A percentile compares a stretch with the other conserved stretches of the same genome.
Conservation (phyloP, 2,888 invertebrate genomes). For the Drosophila robusta region DNA sequence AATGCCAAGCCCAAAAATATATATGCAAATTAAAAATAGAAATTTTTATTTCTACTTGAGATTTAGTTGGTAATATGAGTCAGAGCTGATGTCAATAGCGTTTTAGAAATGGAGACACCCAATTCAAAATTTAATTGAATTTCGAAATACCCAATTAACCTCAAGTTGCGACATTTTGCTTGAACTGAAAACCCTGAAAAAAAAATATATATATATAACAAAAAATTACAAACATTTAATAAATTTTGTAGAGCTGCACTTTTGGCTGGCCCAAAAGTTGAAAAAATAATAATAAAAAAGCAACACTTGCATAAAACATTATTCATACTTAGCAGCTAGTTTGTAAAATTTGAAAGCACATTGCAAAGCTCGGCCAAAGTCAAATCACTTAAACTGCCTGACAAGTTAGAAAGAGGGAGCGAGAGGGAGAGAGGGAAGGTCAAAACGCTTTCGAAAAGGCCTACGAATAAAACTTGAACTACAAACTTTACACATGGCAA, state of each 20-base stretch:
- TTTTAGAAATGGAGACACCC: constrained; percentile 25
- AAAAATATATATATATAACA: constrained; percentile 6
- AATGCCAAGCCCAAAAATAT: constrained; percentile 50
- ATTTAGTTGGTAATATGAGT: constrained; percentile 30
- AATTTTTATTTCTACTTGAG: constrained; percentile 27
- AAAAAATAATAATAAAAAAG: constrained; percentile 6
- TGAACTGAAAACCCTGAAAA: constrained; percentile 48
- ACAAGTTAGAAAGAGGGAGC: constrained; percentile 6
- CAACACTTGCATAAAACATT: constrained; percentile 19
- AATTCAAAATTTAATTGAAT: constrained; percentile 15
- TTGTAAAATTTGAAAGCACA: constrained; percentile 29
- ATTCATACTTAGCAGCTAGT: constrained; percentile 13
- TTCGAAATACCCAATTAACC: constrained; percentile 33
- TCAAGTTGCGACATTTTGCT: constrained; percentile 37
- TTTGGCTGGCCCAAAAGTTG: constrained; percentile 70
- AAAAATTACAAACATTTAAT: background rate
- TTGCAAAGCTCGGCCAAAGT: constrained; percentile 57
- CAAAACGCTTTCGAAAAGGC: constrained; percentile 67
- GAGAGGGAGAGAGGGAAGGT: constrained; percentile 42
- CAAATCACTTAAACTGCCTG: constrained; percentile 66
- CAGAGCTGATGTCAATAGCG: constrained; percentile 48
- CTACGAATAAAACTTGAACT: constrained; percentile 67
- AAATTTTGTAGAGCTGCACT: constrained; percentile 43
- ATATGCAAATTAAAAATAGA: constrained; percentile 38
- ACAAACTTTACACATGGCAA: constrained; percentile 68